These are phyloP conservation scores for Solea senegalensis DNA, from an alignment of 2,113 vertebrate species.

Conservation along the genomic window DNA sequence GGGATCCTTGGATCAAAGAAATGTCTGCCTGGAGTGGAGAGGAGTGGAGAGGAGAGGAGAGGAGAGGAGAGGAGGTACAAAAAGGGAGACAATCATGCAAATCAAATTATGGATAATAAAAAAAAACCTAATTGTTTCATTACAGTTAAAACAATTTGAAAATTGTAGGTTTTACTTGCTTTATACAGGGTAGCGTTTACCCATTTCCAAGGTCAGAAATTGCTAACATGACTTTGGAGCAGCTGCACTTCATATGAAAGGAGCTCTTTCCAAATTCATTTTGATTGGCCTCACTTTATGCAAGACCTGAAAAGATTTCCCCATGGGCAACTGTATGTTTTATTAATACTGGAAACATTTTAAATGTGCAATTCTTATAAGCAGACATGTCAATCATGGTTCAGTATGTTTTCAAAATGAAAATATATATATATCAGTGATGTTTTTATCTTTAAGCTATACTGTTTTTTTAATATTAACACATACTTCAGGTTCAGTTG, in stretches of 20 bases:
- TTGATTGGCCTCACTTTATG: conserved; percentile 72
- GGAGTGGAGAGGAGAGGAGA: conserved; percentile 6
- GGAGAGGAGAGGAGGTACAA: conserved; percentile 17
- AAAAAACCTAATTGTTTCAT: not conserved
- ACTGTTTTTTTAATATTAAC: conserved; percentile 5
- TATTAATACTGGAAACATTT: conserved; percentile 47
- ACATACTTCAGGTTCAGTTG: too few relatives aligned
- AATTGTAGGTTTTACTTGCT: too few relatives aligned
- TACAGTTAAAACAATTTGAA: too few relatives aligned
- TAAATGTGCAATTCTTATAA: conserved; percentile 33
- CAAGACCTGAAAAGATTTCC: conserved; percentile 51
- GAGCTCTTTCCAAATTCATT: conserved; percentile 70
- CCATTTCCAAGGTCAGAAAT: conserved; percentile 58
- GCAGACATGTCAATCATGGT: conserved; percentile 20
- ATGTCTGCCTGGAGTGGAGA: conserved; percentile 50
- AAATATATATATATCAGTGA: too few relatives aligned
- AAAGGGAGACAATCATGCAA: conserved; percentile 23
- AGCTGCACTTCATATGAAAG: conserved; percentile 69
- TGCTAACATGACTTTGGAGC: conserved; percentile 55
- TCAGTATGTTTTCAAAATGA: too few relatives aligned
- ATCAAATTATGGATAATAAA: conserved; percentile 12
- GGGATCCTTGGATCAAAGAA: conserved; percentile 72
- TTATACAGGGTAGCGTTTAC: not conserved
- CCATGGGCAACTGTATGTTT: conserved; percentile 49
- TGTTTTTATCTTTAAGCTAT: not conserved